Percentiles rank a stretch among this genome's conserved stretches.
Evolutionary conservation across 2,113 vertebrate genomes (phyloP).

Genomic region (Mobula birostris): DNA sequence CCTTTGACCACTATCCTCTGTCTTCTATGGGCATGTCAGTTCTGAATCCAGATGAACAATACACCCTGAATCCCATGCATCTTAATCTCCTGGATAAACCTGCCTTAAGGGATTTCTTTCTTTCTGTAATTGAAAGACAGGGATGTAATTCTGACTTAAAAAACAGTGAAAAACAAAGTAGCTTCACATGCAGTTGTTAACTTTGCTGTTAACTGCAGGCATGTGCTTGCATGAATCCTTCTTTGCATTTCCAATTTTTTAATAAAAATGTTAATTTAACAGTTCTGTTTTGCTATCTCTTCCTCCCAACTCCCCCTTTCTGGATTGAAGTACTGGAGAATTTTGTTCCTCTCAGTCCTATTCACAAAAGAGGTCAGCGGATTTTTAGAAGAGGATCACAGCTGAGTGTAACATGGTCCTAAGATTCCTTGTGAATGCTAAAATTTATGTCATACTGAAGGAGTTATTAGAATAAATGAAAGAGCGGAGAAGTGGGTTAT

Average conservation of each 20-base stretch:
- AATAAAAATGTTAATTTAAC: not conserved
- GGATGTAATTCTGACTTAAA: not conserved
- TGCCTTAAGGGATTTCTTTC: not conserved
- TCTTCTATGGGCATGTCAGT: too few species aligned
- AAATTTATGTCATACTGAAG: not conserved
- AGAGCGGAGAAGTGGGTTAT: not conserved
- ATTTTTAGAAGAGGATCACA: not conserved
- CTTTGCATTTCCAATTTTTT: not conserved
- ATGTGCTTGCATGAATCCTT: not conserved
- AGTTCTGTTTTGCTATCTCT: not conserved
- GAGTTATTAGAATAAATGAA: not conserved
- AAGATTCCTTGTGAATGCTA: not conserved
- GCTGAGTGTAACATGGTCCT: not conserved
- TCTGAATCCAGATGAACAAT: too few species aligned
- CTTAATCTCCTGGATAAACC: too few species aligned
- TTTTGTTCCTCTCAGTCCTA: not conserved
- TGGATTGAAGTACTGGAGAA: not conserved
- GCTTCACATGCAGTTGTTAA: not conserved
- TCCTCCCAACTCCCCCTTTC: not conserved
- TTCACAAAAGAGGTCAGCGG: not conserved
- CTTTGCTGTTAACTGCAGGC: not conserved
- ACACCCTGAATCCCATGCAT: too few species aligned
- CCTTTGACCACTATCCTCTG: too few species aligned
- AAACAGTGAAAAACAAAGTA: not conserved
- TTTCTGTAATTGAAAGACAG: not conserved